These are phyloP conservation scores for Chanos chanos DNA, from an alignment of 2,797 vertebrate species.

Conservation along the genomic window DNA sequence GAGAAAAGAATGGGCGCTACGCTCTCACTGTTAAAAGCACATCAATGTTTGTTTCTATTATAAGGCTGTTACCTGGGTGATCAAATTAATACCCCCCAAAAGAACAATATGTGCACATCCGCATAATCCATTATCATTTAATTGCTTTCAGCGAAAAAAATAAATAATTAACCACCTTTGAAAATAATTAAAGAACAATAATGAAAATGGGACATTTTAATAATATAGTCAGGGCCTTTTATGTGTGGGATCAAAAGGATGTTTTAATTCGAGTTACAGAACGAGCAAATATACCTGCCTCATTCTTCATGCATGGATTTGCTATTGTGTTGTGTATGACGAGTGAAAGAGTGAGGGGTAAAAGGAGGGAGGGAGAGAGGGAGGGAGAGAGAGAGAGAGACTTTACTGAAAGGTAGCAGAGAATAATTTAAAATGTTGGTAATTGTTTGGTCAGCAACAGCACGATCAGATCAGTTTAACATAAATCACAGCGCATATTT, in stretches of 20 bases:
- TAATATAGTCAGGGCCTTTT: constrained; percentile 43
- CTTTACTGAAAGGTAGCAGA: too few relatives aligned
- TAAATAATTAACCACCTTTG: background rate
- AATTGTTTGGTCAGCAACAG: too few relatives aligned
- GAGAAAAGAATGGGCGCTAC: constrained; percentile 33
- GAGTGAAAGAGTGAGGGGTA: too few relatives aligned
- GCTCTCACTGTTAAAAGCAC: constrained; percentile 38
- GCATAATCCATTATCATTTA: constrained; percentile 58
- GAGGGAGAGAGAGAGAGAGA: too few relatives aligned
- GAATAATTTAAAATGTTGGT: too few relatives aligned
- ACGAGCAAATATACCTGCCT: constrained; percentile 3
- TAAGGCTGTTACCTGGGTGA: constrained; percentile 50
- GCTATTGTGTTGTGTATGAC: too few relatives aligned
- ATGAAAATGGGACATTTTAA: constrained; percentile 55
- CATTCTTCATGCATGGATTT: constrained; percentile 51
- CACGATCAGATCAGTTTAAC: too few relatives aligned
- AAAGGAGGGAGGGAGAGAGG: too few relatives aligned
- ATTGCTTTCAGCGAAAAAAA: constrained; percentile 59
- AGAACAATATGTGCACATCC: constrained; percentile 19
- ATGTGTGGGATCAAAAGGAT: constrained; percentile 51
- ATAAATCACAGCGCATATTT: too few relatives aligned
- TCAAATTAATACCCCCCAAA: constrained; percentile 18
- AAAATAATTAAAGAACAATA: constrained; percentile 48
- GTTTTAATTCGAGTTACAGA: constrained; percentile 30
- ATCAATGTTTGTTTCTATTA: constrained; percentile 56